phyloP scores from a whole-genome alignment of 2,888 invertebrate genomes.

The Onchidella celtica region DNA sequence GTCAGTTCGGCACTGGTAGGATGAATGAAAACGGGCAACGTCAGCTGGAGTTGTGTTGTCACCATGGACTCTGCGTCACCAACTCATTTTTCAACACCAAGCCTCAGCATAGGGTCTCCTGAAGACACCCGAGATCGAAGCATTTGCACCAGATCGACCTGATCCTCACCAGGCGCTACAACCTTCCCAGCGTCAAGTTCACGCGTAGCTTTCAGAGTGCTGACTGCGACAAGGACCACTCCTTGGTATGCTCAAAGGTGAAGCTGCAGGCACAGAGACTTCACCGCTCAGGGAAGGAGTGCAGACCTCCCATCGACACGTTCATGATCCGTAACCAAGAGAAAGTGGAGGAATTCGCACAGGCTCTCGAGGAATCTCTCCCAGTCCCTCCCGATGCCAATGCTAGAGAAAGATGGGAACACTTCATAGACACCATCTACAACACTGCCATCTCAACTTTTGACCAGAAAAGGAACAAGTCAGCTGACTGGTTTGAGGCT shows the following conservation, averaged over 20 bases:
- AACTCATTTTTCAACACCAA: slow-evolving; percentile 10
- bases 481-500: neutral
- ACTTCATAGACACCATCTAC: no score
- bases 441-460: neutral
- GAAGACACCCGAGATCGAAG: slow-evolving; percentile 22
- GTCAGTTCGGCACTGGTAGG: slow-evolving; percentile 1
- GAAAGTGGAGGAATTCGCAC: neutral
- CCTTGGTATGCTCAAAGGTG: slow-evolving; percentile 31
- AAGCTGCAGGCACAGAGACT: no score
- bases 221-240: slow-evolving; percentile 41
- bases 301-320: no score
- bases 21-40: slow-evolving; percentile 31
- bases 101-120: slow-evolving; percentile 28
- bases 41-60: slow-evolving; percentile 2
- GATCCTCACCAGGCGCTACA: slow-evolving; percentile 11
- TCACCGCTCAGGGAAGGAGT: no score
- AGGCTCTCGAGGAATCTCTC: neutral
- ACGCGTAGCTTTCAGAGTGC: slow-evolving; percentile 37
- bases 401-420: neutral
- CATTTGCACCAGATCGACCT: slow-evolving; percentile 42
- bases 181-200: neutral
- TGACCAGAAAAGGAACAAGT: neutral
- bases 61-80: slow-evolving; percentile 16
- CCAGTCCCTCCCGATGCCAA: neutral
- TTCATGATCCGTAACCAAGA: no score